Evolutionary conservation across 2,888 invertebrate species (phyloP), one percentile per base, ranked within the genome.

Genomic region (Drosophila acutilabella): DNA sequence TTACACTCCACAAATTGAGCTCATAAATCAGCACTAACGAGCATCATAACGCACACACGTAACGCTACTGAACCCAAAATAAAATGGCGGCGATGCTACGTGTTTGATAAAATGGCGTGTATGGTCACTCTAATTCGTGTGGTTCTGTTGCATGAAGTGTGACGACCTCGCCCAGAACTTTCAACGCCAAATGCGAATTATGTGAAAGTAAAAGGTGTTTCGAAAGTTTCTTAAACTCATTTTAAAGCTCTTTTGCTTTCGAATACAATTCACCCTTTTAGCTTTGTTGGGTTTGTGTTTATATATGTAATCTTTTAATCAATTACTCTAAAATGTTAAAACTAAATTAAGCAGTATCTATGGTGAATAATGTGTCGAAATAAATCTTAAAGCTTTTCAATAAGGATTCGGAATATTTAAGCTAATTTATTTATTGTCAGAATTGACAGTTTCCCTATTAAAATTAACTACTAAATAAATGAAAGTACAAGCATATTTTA

Each of bases 101-200:
- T 89, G 88, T 75, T 82, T 88, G 87, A 89, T 88, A 89, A 85
- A 74, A 79, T 74, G 68, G 75, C 76, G 78, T 79, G 40, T 30
- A 30, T 62, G 30, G 33, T 38, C 53, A 67, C 8, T 30, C 52
- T 30, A 20, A 44, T 11, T n/a, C 10, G 51, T 48, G 10, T n/a
- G 40, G 23, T 60, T 18, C 16, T 56, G 41, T 50, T 3, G 38
- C 50, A 44, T 44, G 7, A 52, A 54, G 42, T 77, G 23, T 61
- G 61, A 60, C 66, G 67, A 67, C 71, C 72, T 69, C 73, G 33
- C 7, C 11, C 11, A 26, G 33, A 48, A 13, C 6, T 14, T 40
- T 33, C 16, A 38, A 23, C 30, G 2, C 7, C 14, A 40, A 40
- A 18, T 14, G 11, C n/a, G 11, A 36, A 48, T 4, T 47, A 10